Evolutionary conservation across 2,113 vertebrate species (phyloP), one percentile per base, ranked within the genome.

Genomic region (Phyllostomus hastatus): DNA sequence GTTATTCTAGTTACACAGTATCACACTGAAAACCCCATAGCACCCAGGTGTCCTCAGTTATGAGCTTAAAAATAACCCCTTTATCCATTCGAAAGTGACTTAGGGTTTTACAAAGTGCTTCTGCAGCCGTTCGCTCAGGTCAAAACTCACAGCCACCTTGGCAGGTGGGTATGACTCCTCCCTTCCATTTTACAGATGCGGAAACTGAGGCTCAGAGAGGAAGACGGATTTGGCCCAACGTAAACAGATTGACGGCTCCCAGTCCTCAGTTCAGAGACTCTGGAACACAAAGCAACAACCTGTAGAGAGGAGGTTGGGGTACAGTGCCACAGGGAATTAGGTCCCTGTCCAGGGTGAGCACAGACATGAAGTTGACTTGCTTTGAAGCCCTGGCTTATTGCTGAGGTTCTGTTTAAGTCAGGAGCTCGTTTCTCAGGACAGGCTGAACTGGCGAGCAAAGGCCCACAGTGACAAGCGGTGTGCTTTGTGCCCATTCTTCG

Each of bases 1-100:
- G 97, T 97, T 97, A 81, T 96, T 97, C 97, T 93, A 93, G 97
- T 97, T 97, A 81, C 78, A 33, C 97, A 19, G 89, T 95, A 96
- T 96, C 61, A 15, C n/a, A 24, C 84, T 22, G 64, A 82, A 97
- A 96, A 83, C 84, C 95, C 95, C 95, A 83, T 4, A 88, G 94
- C 86, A 83, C 89, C 69, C 22, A 72, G 38, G 69, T 87, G 96
- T 52, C 82, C 95, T 96, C 93, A 2, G 91, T 97, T 91, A 89
- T 16, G 69, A 96, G 86, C 57, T 84, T 82, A 82, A 96, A 90
- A 96, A 95, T 93, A 97, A 81, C 24, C 78, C 43, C 75, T 95
- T 66, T 54, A 64, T 86, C 82, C 86, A 33, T 64, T 72, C 85
- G 38, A 19, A 64, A 91, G 79, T 28, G 41, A 67, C 81, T 48